These are phyloP conservation scores for Chrysogorgia sp. DNA, from an alignment of 92 coral and sea anemone genomes.

Conservation along the genomic window DNA sequence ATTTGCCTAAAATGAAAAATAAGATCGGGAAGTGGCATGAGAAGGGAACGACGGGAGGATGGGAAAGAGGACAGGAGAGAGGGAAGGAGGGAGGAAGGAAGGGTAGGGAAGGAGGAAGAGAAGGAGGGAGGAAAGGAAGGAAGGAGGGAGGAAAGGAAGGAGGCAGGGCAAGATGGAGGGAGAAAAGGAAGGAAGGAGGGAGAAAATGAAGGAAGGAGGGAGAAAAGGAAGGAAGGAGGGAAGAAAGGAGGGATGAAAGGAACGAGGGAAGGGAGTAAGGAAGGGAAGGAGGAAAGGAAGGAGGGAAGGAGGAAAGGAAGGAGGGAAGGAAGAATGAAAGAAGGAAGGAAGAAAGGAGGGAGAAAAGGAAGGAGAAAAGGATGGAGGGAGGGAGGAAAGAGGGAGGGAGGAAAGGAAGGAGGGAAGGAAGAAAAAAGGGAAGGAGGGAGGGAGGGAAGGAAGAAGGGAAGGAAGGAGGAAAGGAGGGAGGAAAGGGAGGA, in stretches of 20 bases:
- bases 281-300: not conserved
- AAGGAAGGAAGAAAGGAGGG: not conserved
- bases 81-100: not conserved
- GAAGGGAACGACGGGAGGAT: not conserved
- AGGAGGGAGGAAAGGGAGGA: too few relatives aligned
- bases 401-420: too few relatives aligned
- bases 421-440: not conserved
- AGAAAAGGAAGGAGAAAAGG: not conserved
- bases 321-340: not conserved
- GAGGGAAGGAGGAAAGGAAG: not conserved
- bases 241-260: not conserved
- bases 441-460: not conserved
- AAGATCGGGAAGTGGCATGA: not conserved
- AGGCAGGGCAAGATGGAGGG: not conserved
- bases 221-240: not conserved
- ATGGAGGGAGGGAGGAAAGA: not conserved
- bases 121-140: not conserved
- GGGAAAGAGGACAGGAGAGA: not conserved
- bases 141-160: slow-evolving; percentile 6
- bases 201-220: not conserved
- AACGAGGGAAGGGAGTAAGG: not conserved
- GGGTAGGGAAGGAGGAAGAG: not conserved
- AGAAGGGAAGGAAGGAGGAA: not conserved
- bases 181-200: not conserved
- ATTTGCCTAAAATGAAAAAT: slow-evolving; percentile 8